These are phyloP conservation scores for Sipha flava DNA, from an alignment of 1,140 invertebrate species.

Conservation along the genomic window DNA sequence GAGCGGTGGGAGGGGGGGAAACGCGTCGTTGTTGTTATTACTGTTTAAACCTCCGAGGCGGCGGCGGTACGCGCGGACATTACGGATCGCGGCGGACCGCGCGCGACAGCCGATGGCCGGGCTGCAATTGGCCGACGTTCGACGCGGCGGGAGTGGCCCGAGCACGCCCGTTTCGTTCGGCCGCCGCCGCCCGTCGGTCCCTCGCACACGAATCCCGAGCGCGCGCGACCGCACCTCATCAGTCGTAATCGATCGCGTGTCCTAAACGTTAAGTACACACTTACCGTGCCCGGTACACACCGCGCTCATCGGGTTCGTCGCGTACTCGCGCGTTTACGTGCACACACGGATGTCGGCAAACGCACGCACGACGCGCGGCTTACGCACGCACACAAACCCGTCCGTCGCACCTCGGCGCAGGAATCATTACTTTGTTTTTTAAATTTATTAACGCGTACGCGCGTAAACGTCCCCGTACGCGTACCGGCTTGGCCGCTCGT, in stretches of 20 bases:
- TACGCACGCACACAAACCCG: background rate
- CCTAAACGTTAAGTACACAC: background rate
- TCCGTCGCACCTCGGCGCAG: background rate
- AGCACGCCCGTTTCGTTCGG: background rate
- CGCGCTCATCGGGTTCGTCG: no score
- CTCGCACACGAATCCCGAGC: background rate
- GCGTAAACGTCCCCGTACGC: no score
- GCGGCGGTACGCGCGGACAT: background rate
- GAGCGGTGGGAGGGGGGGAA: no score
- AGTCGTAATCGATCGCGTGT: slow-evolving; percentile 20
- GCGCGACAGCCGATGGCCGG: background rate
- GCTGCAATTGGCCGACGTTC: background rate
- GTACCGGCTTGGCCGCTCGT: no score
- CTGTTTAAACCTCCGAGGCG: no score
- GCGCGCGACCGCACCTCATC: slow-evolving; percentile 11
- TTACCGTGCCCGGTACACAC: background rate
- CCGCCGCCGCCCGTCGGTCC: background rate
- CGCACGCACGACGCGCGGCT: no score
- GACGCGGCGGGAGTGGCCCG: background rate
- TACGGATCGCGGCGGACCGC: background rate
- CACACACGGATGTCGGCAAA: no score
- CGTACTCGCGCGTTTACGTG: no score
- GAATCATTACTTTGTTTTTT: no score
- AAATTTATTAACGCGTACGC: no score
- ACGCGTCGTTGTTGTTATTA: no score